phyloP scores from a whole-genome alignment of 2,888 invertebrate species.

The Apodemia duryi region DNA sequence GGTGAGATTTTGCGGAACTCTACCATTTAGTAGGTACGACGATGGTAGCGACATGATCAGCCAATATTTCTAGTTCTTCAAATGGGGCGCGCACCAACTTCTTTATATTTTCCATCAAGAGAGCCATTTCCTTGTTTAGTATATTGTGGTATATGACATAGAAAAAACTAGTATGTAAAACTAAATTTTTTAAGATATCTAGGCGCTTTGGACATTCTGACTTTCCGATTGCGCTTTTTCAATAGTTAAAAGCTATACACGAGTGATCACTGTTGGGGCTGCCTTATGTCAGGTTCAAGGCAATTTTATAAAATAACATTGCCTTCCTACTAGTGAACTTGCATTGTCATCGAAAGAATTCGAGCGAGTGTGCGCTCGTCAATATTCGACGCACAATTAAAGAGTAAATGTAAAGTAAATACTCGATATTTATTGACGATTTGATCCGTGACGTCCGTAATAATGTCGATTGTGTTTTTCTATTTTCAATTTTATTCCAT shows the following conservation, averaged over 20 bases:
- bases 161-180: too few species aligned
- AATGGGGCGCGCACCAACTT: too few species aligned
- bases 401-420: constrained; percentile 74
- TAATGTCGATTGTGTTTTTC: constrained; percentile 35
- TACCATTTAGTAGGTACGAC: too few species aligned
- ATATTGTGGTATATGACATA: too few species aligned
- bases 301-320: constrained; percentile 45
- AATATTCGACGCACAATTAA: constrained; percentile 59
- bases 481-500: constrained; percentile 16
- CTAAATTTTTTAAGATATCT: too few species aligned
- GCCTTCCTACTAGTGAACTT: constrained; percentile 48
- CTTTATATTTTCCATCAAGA: too few species aligned
- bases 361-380: constrained; percentile 50
- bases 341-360: constrained; percentile 62
- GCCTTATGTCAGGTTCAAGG: constrained; percentile 27
- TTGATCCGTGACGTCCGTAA: constrained; percentile 63
- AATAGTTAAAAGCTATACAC: constrained; percentile 3
- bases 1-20: too few species aligned
- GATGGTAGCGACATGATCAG: too few species aligned
- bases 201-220: neutral
- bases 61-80: too few species aligned
- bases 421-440: constrained; percentile 67
- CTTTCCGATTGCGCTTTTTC: neutral
- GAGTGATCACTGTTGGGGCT: constrained; percentile 25
- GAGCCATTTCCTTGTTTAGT: too few species aligned